phyloP scores from a whole-genome alignment of 2,113 vertebrate species.

The Entelurus aequoreus region DNA sequence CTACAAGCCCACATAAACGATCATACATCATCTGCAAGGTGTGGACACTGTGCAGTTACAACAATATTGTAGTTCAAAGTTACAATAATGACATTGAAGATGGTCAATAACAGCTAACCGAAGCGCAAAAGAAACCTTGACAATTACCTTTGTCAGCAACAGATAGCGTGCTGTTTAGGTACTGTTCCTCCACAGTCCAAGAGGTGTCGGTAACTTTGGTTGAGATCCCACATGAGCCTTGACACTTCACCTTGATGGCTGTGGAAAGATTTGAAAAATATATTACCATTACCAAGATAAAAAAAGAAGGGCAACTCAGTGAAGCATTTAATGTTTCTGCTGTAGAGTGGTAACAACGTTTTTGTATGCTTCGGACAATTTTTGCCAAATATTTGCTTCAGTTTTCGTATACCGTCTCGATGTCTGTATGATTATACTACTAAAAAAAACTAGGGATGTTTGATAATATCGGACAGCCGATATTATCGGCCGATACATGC shows the following conservation, averaged over 20 bases:
- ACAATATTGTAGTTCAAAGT: neutral
- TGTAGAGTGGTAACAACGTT: too few species aligned
- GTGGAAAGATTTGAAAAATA: slow-evolving; percentile 20
- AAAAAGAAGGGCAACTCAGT: neutral
- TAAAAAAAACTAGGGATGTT: too few species aligned
- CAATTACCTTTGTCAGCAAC: slow-evolving; percentile 88
- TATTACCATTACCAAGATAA: slow-evolving; percentile 21
- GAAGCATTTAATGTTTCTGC: slow-evolving; percentile 7
- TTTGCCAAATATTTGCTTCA: too few species aligned
- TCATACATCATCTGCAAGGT: too few species aligned
- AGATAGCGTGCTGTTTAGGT: slow-evolving; percentile 86
- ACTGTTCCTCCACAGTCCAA: slow-evolving; percentile 85
- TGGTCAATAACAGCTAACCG: neutral
- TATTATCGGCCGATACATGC: too few species aligned
- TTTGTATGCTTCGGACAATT: too few species aligned
- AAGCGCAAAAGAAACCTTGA: neutral
- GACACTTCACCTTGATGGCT: slow-evolving; percentile 93
- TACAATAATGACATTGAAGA: neutral
- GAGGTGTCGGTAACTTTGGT: slow-evolving; percentile 82
- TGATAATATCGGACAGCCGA: too few species aligned
- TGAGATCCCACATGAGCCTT: slow-evolving; percentile 86
- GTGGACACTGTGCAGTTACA: too few species aligned
- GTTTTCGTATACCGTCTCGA: too few species aligned
- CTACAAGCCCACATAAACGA: too few species aligned
- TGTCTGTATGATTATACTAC: too few species aligned